These are phyloP conservation scores for Cyclophora punctaria DNA, from an alignment of 2,888 invertebrate species.

Conservation along the genomic window DNA sequence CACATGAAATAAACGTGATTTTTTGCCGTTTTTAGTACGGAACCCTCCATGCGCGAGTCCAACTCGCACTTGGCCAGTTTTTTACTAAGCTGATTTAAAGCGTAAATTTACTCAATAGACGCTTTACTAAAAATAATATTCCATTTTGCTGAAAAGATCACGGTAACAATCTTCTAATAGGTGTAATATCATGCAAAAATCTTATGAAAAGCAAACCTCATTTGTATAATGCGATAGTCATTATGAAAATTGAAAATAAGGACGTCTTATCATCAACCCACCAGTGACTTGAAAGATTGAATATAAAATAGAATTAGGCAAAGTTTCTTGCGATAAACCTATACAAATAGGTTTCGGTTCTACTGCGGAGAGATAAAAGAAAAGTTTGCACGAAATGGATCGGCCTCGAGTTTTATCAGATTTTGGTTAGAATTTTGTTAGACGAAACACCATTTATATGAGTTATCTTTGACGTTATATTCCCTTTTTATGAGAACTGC, in stretches of 20 bases:
- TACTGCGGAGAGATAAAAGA: constrained; percentile 21
- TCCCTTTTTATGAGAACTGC: constrained; percentile 28
- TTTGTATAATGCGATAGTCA: constrained; percentile 11
- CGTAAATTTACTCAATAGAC: no score
- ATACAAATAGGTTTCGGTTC: constrained; percentile 23
- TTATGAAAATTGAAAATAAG: constrained; percentile 21
- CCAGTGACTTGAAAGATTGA: constrained; percentile 25
- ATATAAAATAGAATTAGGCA: constrained; percentile 24
- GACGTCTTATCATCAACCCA: constrained; percentile 16
- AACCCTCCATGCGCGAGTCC: no score
- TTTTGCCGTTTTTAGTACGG: no score
- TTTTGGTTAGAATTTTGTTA: constrained; percentile 28
- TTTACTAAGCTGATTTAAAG: no score
- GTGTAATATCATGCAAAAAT: background rate
- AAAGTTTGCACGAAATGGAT: constrained; percentile 24
- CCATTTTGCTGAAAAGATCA: no score
- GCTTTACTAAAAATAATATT: no score
- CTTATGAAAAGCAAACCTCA: constrained; percentile 1
- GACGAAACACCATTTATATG: constrained; percentile 24
- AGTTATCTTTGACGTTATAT: constrained; percentile 26
- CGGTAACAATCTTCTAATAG: no score
- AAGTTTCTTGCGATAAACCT: constrained; percentile 23
- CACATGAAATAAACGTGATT: no score
- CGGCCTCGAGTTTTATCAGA: constrained; percentile 31
- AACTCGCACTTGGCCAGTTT: no score